Evolutionary conservation across 2,888 invertebrate genomes (phyloP).

Genomic region (Scaptomyza reducta): DNA sequence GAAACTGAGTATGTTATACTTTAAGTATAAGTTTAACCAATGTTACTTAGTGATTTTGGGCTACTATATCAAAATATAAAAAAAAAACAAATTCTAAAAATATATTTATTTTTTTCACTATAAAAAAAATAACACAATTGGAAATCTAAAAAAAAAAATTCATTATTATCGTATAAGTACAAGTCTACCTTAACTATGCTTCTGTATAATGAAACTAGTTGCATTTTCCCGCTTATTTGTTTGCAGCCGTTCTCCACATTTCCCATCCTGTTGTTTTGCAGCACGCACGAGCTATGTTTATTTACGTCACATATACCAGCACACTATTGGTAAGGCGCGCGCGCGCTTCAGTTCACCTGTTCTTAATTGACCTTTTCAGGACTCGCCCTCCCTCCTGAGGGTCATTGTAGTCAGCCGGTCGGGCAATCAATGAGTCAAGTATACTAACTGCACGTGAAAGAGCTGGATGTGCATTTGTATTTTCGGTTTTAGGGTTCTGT

Average conservation of each 20-base stretch:
- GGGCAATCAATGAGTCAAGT: conserved; percentile 41
- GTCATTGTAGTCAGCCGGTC: conserved; percentile 40
- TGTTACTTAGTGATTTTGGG: no score
- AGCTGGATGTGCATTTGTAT: conserved; percentile 1
- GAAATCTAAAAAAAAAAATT: no score
- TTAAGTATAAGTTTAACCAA: no score
- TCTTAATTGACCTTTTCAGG: conserved; percentile 76
- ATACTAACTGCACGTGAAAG: conserved; percentile 14
- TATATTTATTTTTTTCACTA: no score
- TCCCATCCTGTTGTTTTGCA: conserved; percentile 2
- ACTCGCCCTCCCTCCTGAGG: conserved; percentile 35
- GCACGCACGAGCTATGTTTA: conserved; percentile 26
- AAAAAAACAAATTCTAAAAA: no score
- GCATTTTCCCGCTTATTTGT: conserved; percentile 63
- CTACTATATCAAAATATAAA: no score
- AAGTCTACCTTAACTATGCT: conserved; percentile 6
- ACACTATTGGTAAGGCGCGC: conserved; percentile 24
- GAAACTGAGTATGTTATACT: no score
- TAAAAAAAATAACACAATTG: no score
- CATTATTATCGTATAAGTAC: not conserved
- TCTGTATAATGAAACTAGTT: not conserved
- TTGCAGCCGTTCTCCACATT: conserved; percentile 14
- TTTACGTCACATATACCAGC: not conserved
- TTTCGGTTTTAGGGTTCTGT: conserved; percentile 1
- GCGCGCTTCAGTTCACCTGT: conserved; percentile 68